phyloP scores from a whole-genome alignment of 2,113 vertebrate species.

The Hemibagrus wyckioides region DNA sequence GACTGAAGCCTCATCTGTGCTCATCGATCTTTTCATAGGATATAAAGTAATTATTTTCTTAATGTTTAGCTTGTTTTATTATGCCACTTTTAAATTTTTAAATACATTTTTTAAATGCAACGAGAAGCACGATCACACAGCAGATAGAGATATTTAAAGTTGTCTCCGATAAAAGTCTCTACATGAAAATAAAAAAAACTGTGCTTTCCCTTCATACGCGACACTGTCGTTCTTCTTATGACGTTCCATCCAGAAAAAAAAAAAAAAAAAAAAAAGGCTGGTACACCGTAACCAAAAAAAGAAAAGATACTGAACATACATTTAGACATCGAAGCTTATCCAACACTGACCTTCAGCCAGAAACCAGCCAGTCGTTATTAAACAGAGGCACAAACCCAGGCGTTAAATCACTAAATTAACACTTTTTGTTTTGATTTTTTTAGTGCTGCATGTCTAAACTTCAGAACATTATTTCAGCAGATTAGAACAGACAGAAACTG shows the following conservation, averaged over 20 bases:
- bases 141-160: constrained; percentile 68
- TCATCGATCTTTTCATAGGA: constrained; percentile 19
- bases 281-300: constrained; percentile 37
- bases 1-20: constrained; percentile 8
- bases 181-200: constrained; percentile 60
- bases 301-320: constrained; percentile 37
- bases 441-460: constrained; percentile 41
- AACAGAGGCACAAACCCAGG: constrained; percentile 29
- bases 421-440: background rate
- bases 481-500: constrained; percentile 6
- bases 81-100: constrained; percentile 52
- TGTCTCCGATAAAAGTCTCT: constrained; percentile 63
- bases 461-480: constrained; percentile 12
- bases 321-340: constrained; percentile 37
- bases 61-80: constrained; percentile 51
- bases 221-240: constrained; percentile 39
- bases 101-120: constrained; percentile 70
- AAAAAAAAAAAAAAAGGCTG: too few species aligned
- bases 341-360: constrained; percentile 43
- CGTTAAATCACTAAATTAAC: constrained; percentile 6
- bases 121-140: constrained; percentile 73
- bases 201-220: constrained; percentile 54
- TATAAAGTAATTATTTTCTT: constrained; percentile 33
- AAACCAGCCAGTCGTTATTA: constrained; percentile 15
- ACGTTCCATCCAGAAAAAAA: constrained; percentile 47